Evolutionary conservation across 2,888 invertebrate species (phyloP), one percentile per base, ranked within the genome.

Genomic region (Strigamia maritima): DNA sequence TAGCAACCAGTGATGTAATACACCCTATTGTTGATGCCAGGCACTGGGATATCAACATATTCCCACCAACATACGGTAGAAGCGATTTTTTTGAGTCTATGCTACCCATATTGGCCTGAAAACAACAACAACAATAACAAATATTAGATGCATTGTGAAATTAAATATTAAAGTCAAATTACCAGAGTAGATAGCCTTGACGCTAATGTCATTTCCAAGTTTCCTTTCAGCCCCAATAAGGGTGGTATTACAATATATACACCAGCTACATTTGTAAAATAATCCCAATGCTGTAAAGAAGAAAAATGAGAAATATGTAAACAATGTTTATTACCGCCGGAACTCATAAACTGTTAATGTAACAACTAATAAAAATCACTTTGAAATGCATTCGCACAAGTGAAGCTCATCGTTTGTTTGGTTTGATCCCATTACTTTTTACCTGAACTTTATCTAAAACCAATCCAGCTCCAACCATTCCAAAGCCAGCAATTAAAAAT

Each of bases 391-490:
- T n/a, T n/a, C n/a, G n/a, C n/a, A 35, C 35, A 10, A 8, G 35
- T 31, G 2, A 31, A 31, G 6, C 35, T 35, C 10, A 35, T 35
- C 35, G 35, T 35, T 35, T 35, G 31, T 31, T 31, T 31, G 2
- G 35, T 6, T 35, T 35, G 35, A 35, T 10, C 35, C 10, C 35
- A 35, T 44, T 44, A 16, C 16, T 14, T n/a, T 19, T 40, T 86
- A 91, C 91, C 88, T 94, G 94, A 76, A 95, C 94, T 82, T 90
- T 87, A 85, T 95, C 94, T 24, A 96, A 88, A 16, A 95, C 89
- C 80, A 95, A 88, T 83, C 95, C 95, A 79, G 95, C 95, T 16
- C 92, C 93, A 1, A 95, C 95, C 92, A 94, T 95, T 79, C 95
- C 95, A 84, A 94, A 92, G 19, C 95, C 95, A 80, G 95, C 95